Base-by-base conservation (phyloP, 2,113 vertebrate species). In the Ellobius talpinus region DNA sequence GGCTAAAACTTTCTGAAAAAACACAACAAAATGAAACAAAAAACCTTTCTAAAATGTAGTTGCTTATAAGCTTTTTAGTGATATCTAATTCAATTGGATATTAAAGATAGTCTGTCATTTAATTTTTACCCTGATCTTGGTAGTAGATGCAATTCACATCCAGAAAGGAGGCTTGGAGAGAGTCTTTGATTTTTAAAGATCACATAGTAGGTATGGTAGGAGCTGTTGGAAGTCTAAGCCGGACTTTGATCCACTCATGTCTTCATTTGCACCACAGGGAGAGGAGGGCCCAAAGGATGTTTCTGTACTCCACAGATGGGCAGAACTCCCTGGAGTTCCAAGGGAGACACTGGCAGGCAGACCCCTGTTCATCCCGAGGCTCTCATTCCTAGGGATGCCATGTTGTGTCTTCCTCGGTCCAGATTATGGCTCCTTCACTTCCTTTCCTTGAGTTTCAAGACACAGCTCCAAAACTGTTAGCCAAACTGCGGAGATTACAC, bases 91-190 rank as follows among this genome's bases (percentile, higher is more conserved):
- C 74, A 89, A 21, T 5, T 63, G 77, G 66, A 88, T 81, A 68
- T 12, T 45, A 61, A 78, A 86, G 52, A 72, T 33, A 72, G 70
- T 47, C 10, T 45, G 33, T 50, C 29, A 36, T 19, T 73, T 73
- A 78, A n/a, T 63, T 78, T 39, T 87, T 65, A 31, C 31, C 29
- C 19, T 81, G 24, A 39, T 11, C 47, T 94, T 52, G 42, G 13
- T 63, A 68, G 29, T 29, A n/a, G 31, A 19, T 70, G 33, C 26
- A n/a, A 89, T 55, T 79, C 14, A 6, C 9, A 29, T 36, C 58
- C 87, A 91, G 50, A 88, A 89, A 36, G 31, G 7, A 89, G 96
- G 58, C 85, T 93, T 26, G n/a, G 42, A 82, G 68, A 85, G 24
- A 13, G 65, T 31, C 13, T 13, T 5, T 74, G 82, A 45, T 50